Base-by-base conservation (phyloP, 1,140 invertebrate species). In the Trichomalopsis sarcophagae region DNA sequence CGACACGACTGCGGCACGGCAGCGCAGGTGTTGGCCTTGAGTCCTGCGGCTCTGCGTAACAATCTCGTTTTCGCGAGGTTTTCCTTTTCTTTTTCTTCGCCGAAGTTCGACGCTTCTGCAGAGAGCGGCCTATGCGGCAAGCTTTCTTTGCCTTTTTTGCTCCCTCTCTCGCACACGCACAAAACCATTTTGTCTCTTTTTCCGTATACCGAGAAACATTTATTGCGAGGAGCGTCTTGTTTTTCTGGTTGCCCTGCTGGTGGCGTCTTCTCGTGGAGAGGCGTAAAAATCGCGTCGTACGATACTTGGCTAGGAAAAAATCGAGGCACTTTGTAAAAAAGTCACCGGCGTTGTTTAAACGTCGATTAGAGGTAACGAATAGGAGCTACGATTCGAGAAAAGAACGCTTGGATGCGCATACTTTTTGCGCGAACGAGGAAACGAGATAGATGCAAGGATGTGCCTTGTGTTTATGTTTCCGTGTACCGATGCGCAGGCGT, bases 11-110 rank as follows among this genome's bases (percentile, higher is more conserved):
- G 10, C 10, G 14, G 2, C 23, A 44, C 68, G 50, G 23, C 13
- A 69, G n/a, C 40, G 80, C 84, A 85, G 80, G 84, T 85, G 84
- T 75, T 85, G 62, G 79, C 84, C 84, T 85, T 85, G 84, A 69
- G 73, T 10, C 50, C 10, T 30, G n/a, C 44, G 68, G 27, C 36
- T 74, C 44, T 27, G 44, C 50, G 21, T 79, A 79, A 79, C 74
- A 83, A 71, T 84, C 82, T 79, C 68, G 13, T 66, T 69, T 36
- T 40, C 23, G 30, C 33, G 10, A 27, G 47, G 21, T 73, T 27
- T 73, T 47, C 73, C 44, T 36, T 13, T 47, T 79, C 44, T 36
- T 13, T 47, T 68, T 33, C 69, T 75, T n/a, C 40, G 40, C n/a
- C 36, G 36, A 77, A 68, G 23, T 62, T 77, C 82, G 36, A 23